Percentiles rank a stretch among this genome's conserved stretches.
Conservation (phyloP, 2,797 vertebrate genomes). For the Centropyge bicolor region DNA sequence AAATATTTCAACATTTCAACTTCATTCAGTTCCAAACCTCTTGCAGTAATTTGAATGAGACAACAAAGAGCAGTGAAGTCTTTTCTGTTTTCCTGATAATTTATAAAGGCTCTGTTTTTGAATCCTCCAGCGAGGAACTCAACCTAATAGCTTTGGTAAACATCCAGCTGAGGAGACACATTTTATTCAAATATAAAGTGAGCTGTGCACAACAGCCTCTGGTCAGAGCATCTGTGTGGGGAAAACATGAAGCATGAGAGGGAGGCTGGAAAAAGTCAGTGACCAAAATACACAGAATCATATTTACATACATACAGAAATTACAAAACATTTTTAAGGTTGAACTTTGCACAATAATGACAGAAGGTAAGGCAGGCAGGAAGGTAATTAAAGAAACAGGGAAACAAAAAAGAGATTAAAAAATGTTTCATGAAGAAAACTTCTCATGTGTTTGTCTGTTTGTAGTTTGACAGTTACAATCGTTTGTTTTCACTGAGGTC, state of each 20-base stretch:
- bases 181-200: slow-evolving; percentile 4
- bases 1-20: background rate
- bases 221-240: slow-evolving; percentile 9
- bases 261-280: background rate
- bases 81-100: background rate
- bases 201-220: background rate
- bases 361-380: too few species aligned
- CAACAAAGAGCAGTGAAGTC: background rate
- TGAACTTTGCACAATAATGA: background rate
- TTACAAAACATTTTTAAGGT: too few species aligned
- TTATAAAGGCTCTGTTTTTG: slow-evolving; percentile 4
- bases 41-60: background rate
- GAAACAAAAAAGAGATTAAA: background rate
- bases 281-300: background rate
- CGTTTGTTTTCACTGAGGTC: background rate
- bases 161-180: slow-evolving; percentile 10
- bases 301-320: background rate
- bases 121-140: slow-evolving; percentile 27
- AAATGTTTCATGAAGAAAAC: background rate
- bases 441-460: background rate
- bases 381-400: background rate
- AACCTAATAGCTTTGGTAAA: slow-evolving; percentile 25
- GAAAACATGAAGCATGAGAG: background rate
- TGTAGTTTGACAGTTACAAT: background rate
- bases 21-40: background rate